These are phyloP conservation scores for Mesoligia furuncula DNA, from an alignment of 2,888 invertebrate genomes.

Conservation along the genomic window DNA sequence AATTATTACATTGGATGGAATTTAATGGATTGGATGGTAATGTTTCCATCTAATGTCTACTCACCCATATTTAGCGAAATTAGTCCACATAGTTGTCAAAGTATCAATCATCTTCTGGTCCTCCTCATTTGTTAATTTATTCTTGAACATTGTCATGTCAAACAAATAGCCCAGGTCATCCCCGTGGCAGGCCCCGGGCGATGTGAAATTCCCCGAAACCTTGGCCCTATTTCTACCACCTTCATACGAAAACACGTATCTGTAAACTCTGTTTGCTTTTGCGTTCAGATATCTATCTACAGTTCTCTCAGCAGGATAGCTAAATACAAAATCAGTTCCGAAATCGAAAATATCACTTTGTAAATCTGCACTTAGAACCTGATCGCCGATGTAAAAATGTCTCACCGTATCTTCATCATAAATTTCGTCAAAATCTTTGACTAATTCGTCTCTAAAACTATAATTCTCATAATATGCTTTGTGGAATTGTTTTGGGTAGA, in stretches of 20 bases:
- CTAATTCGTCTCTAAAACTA: constrained; percentile 38
- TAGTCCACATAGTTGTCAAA: constrained; percentile 55
- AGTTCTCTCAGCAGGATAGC: constrained; percentile 48
- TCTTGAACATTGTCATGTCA: constrained; percentile 16
- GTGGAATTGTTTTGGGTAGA: constrained; percentile 49
- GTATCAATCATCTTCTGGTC: constrained; percentile 53
- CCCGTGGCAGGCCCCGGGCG: constrained; percentile 44
- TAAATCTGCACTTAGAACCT: constrained; percentile 3
- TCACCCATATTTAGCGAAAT: constrained; percentile 55
- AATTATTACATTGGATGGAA: neutral
- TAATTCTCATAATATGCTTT: constrained; percentile 43
- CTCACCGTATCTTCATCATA: constrained; percentile 29
- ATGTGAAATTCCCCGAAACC: constrained; percentile 31
- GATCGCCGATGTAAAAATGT: constrained; percentile 55
- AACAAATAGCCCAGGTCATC: constrained; percentile 52
- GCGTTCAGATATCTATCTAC: constrained; percentile 39
- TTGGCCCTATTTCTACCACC: constrained; percentile 44
- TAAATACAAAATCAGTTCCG: constrained; percentile 45
- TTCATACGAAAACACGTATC: constrained; percentile 52
- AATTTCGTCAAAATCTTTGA: constrained; percentile 28
- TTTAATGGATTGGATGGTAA: neutral
- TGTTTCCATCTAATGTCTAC: neutral
- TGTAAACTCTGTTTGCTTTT: constrained; percentile 34
- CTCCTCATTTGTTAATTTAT: constrained; percentile 21
- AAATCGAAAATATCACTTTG: constrained; percentile 42